Percentiles rank a stretch among this genome's conserved stretches.
These are phyloP conservation scores for Glossophaga mutica DNA, from an alignment of 2,797 vertebrate species.

Conservation along the genomic window DNA sequence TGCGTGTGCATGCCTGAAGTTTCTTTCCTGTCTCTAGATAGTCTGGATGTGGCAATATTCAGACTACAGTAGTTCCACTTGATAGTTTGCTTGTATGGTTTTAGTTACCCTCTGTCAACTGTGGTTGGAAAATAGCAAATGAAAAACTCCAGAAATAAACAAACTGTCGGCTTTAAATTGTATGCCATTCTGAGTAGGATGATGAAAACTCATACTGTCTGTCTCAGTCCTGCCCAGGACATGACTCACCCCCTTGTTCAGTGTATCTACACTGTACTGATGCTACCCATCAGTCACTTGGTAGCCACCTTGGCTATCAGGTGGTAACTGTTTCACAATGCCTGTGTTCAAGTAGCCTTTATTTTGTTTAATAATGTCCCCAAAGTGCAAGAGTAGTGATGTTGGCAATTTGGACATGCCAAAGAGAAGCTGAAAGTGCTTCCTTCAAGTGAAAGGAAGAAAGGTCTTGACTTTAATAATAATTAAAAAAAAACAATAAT, in stretches of 20 bases:
- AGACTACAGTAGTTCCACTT: not conserved
- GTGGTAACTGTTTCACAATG: not conserved
- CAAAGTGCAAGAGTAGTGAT: not conserved
- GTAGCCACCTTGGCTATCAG: not conserved
- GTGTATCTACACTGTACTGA: not conserved
- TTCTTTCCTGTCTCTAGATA: not conserved
- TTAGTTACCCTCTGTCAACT: not conserved
- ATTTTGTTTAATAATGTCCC: not conserved
- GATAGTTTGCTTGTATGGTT: not conserved
- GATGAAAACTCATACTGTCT: not conserved
- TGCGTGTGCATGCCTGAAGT: not conserved
- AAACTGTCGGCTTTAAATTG: not conserved
- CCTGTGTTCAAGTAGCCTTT: not conserved
- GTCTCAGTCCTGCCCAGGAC: not conserved
- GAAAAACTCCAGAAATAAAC: not conserved
- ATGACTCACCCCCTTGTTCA: not conserved
- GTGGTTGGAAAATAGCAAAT: not conserved
- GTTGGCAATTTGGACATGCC: not conserved
- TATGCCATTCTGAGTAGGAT: not conserved
- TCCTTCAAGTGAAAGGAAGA: not conserved
- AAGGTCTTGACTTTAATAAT: not conserved
- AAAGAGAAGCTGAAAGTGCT: not conserved
- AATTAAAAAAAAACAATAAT: not conserved
- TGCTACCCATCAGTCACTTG: not conserved
- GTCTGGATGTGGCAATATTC: not conserved